Conservation (phyloP, 2,113 vertebrate species). For the Suricata suricatta region DNA sequence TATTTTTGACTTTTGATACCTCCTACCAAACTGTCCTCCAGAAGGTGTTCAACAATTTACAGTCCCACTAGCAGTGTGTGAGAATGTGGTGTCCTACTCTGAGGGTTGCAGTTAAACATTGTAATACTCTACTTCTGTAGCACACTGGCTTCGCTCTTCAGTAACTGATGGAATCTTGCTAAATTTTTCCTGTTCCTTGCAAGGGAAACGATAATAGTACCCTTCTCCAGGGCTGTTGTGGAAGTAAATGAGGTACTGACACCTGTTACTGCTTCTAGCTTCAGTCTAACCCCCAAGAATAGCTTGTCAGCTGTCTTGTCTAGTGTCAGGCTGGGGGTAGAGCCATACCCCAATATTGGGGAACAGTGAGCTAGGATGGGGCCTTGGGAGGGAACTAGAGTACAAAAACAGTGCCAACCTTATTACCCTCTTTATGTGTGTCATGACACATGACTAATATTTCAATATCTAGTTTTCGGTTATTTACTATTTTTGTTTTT, state of each 20-base stretch:
- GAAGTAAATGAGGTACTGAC: neutral
- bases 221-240: neutral
- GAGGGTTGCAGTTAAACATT: neutral
- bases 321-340: neutral
- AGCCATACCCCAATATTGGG: neutral
- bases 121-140: neutral
- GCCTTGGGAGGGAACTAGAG: neutral
- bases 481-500: neutral
- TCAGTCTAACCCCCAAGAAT: neutral
- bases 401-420: neutral
- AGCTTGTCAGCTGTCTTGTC: neutral
- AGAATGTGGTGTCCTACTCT: neutral
- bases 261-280: neutral
- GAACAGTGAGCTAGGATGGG: neutral
- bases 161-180: neutral
- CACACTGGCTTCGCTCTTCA: neutral
- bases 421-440: neutral
- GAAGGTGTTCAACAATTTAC: neutral
- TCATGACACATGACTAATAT: neutral
- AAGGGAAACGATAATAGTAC: neutral
- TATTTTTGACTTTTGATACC: neutral
- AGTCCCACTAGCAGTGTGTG: neutral
- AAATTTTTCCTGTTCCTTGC: neutral
- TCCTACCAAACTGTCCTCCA: neutral
- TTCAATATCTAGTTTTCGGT: neutral